Evolutionary conservation across 2,797 vertebrate genomes (phyloP), one percentile per base, ranked within the genome.

Genomic region (Borostomias antarcticus): DNA sequence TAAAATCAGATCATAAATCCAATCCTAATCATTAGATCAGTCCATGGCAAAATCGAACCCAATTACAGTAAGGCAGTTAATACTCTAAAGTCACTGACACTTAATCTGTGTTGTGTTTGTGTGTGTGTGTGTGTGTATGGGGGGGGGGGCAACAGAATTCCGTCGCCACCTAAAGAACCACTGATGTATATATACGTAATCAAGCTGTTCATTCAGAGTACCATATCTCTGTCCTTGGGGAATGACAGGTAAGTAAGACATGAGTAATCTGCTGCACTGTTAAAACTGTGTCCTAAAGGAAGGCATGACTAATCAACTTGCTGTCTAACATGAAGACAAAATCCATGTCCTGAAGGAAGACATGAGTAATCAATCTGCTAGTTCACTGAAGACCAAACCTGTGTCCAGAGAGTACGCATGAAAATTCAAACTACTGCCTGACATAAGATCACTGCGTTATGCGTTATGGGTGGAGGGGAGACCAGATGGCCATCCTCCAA

Each of bases 401-500:
- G 19, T 40, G 23, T 23, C 33, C 57, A 1, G 53, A 23, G 48
- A 21, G 48, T 19, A 23, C n/a, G 19, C 48, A 50, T 50, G 48
- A 50, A n/a, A 6, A 25, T 21, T 23, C 48, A 21, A 50, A 50
- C 48, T 50, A 21, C 48, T 21, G 48, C n/a, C 48, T 28, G 28
- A 30, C 28, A 29, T 5, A 15, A 11, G 61, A 70, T 52, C 61
- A 17, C 56, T 37, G 69, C 60, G 28, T 15, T 74, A 8, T 75
- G 77, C 67, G 45, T 73, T 69, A 52, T 74, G 59, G 69, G 62
- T 78, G 77, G 76, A 75, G 56, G 74, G 35, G 62, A 76, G 68
- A 75, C 80, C 82, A 86, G 83, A 83, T 82, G 82, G 81, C 76
- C 58, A 15, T 53, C 73, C 74, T 66, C 76, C 76, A 76, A 77